Conservation (phyloP, 2,113 vertebrate species). For the Lycaon pictus region DNA sequence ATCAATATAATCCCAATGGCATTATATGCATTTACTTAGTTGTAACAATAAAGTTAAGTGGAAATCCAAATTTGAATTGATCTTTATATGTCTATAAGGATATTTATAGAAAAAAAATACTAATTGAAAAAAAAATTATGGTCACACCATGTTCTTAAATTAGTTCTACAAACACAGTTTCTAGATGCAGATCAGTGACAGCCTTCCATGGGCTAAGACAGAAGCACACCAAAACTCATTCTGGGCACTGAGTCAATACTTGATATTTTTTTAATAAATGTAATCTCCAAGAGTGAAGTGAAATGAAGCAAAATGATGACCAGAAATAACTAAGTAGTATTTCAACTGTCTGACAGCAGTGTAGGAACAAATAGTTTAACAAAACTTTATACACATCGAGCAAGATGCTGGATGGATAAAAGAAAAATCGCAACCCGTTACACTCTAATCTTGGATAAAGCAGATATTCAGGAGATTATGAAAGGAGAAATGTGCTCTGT, state of each 20-base stretch:
- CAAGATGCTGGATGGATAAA: neutral
- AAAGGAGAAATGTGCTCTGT: neutral
- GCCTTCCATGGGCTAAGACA: neutral
- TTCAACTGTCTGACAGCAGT: slow-evolving; percentile 14
- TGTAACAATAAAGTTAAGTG: neutral
- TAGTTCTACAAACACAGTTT: slow-evolving; percentile 28
- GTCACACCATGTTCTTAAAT: neutral
- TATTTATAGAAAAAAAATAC: slow-evolving; percentile 43
- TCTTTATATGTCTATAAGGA: neutral
- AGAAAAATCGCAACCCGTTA: neutral
- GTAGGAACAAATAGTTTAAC: slow-evolving; percentile 58
- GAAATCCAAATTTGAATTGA: neutral
- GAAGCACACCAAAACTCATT: neutral
- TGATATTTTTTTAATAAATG: slow-evolving; percentile 26
- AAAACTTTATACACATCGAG: neutral
- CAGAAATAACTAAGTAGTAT: slow-evolving; percentile 44
- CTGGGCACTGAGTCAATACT: neutral
- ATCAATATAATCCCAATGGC: neutral
- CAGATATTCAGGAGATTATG: neutral
- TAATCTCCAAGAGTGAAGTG: slow-evolving; percentile 35
- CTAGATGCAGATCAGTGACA: neutral
- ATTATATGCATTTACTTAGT: neutral
- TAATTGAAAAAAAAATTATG: slow-evolving; percentile 6
- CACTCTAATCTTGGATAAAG: neutral
- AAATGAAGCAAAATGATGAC: slow-evolving; percentile 18